Percentiles rank a stretch among this genome's conserved stretches.
Conservation (phyloP, 1,140 invertebrate species). For the Heliconius hermathena region DNA sequence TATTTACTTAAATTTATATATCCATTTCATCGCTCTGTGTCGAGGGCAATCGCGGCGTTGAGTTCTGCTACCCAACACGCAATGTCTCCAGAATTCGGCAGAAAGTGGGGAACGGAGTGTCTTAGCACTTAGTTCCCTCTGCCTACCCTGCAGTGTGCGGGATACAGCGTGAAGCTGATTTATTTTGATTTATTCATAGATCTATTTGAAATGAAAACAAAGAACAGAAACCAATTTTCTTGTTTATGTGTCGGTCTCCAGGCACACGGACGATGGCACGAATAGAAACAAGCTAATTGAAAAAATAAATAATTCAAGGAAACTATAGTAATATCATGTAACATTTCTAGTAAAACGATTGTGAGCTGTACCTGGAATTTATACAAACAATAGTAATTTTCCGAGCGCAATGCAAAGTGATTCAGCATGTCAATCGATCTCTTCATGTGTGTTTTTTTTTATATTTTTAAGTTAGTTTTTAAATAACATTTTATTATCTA, state of each 20-base stretch:
- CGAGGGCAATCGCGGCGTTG: too few relatives aligned
- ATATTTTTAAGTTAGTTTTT: not conserved
- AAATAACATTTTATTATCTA: not conserved
- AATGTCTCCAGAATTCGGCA: too few relatives aligned
- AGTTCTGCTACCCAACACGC: too few relatives aligned
- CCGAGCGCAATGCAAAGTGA: conserved; percentile 38
- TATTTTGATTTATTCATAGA: too few relatives aligned
- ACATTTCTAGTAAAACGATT: conserved; percentile 34
- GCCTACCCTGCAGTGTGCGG: too few relatives aligned
- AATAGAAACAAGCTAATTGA: conserved; percentile 28
- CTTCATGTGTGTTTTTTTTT: not conserved
- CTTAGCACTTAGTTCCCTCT: too few relatives aligned
- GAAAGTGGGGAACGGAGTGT: too few relatives aligned
- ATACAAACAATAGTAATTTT: conserved; percentile 41
- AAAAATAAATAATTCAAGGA: conserved; percentile 43
- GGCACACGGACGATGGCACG: conserved; percentile 19
- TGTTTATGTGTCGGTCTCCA: not conserved
- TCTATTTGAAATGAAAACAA: not conserved
- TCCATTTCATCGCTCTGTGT: too few relatives aligned
- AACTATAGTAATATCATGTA: conserved; percentile 43
- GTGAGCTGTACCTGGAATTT: conserved; percentile 40
- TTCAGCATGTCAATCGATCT: conserved; percentile 28
- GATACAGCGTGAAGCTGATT: too few relatives aligned
- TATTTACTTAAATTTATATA: too few relatives aligned
- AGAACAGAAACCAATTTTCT: not conserved